A percentile compares a stretch with the other conserved stretches of the same genome.
Conservation (phyloP, 2,888 invertebrate genomes). For the Conomelus anceps region DNA sequence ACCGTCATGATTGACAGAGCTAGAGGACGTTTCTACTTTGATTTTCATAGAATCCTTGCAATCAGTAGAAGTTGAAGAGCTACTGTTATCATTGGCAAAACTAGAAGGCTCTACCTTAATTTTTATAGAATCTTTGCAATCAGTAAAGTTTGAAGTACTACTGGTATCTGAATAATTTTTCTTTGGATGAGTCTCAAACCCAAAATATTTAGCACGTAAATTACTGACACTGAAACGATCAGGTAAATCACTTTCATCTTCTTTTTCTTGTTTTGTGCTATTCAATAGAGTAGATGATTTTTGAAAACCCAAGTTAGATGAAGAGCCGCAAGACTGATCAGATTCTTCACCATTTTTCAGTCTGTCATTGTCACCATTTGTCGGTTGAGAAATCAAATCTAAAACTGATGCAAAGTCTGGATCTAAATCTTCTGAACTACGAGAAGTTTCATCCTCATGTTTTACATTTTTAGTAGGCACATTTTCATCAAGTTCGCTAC, state of each 20-base stretch:
- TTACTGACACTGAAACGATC: not conserved
- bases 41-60: not conserved
- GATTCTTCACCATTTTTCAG: not conserved
- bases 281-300: not conserved
- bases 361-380: not conserved
- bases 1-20: not conserved
- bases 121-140: not conserved
- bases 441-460: conserved; percentile 21
- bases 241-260: not conserved
- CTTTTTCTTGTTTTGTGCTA: not conserved
- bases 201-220: not conserved
- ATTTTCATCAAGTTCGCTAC: conserved; percentile 39
- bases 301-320: conserved; percentile 4
- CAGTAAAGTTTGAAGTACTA: not conserved
- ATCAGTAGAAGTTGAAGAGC: conserved; percentile 14
- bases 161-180: not conserved
- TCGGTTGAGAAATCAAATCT: not conserved
- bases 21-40: conserved; percentile 13
- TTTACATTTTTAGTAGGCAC: not conserved
- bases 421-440: conserved; percentile 21
- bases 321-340: not conserved
- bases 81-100: not conserved
- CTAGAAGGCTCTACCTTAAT: not conserved
- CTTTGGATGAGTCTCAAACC: not conserved
- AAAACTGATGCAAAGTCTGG: not conserved